Conservation (phyloP, 2,888 invertebrate genomes). For the Thera obeliscata region DNA sequence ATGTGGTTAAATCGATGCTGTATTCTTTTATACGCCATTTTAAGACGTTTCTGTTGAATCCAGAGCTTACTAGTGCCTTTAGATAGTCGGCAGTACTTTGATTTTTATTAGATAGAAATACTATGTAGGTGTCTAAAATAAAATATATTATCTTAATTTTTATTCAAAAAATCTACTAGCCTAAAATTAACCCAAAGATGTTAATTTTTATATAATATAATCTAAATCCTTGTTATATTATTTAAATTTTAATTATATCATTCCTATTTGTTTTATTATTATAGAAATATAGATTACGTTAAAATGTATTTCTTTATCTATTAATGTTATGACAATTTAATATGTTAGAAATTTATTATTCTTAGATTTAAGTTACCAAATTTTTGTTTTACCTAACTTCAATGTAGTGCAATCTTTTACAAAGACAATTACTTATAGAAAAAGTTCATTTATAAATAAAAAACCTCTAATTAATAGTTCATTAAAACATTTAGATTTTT, state of each 20-base stretch:
- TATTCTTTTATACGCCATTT: not conserved
- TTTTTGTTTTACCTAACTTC: constrained; percentile 10
- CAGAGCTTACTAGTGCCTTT: constrained; percentile 45
- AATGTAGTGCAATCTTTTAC: constrained; percentile 3
- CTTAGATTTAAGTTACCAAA: constrained; percentile 17
- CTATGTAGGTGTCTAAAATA: too few relatives aligned
- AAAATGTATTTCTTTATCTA: constrained; percentile 23
- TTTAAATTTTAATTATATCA: constrained; percentile 50
- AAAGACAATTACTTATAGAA: not conserved
- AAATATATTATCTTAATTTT: not conserved
- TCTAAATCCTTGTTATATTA: constrained; percentile 24
- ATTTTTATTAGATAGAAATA: too few relatives aligned
- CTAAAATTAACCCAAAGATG: constrained; percentile 45
- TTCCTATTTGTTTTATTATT: constrained; percentile 61
- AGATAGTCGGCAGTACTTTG: too few relatives aligned
- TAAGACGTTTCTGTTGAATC: constrained; percentile 18
- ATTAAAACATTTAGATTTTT: not conserved
- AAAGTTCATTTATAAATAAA: too few relatives aligned
- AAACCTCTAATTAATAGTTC: too few relatives aligned
- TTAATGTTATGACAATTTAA: constrained; percentile 34
- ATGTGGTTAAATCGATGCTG: not conserved
- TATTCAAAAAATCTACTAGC: not conserved
- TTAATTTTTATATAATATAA: constrained; percentile 18
- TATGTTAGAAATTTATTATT: constrained; percentile 12
- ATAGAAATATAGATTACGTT: constrained; percentile 38